phyloP scores from a whole-genome alignment of 2,888 invertebrate species.

The Ophraella communa region DNA sequence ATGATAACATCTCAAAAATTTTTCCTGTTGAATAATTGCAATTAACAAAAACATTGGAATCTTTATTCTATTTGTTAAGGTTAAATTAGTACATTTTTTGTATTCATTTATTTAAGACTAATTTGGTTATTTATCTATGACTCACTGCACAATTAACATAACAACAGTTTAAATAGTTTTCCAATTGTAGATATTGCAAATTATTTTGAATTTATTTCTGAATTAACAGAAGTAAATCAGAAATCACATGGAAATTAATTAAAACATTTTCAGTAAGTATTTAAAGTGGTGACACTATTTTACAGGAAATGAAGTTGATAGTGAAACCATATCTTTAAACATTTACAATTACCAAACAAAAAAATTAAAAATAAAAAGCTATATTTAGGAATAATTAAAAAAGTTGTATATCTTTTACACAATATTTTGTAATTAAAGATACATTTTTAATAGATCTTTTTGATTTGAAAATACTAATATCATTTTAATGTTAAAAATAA shows the following conservation, averaged over 20 bases:
- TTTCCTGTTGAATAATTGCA: too few species aligned
- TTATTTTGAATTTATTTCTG: too few species aligned
- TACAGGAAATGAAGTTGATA: conserved; percentile 31
- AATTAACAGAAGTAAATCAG: too few species aligned
- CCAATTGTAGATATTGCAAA: conserved; percentile 9
- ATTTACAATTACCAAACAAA: conserved; percentile 23
- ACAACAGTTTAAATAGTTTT: conserved; percentile 11
- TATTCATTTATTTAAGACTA: too few species aligned
- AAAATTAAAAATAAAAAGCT: background rate
- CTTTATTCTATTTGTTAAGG: too few species aligned
- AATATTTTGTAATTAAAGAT: background rate
- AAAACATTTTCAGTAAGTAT: background rate
- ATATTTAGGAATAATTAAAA: background rate
- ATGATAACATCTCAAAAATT: too few species aligned
- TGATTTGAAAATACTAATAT: too few species aligned
- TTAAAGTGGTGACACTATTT: background rate
- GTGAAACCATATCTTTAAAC: conserved; percentile 10
- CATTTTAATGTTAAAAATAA: too few species aligned
- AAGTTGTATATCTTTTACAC: background rate
- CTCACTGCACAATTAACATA: conserved; percentile 9
- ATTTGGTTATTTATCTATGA: conserved; percentile 14
- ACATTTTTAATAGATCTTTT: too few species aligned
- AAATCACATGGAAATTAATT: too few species aligned
- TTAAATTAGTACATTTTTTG: too few species aligned
- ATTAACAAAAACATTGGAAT: too few species aligned